These are phyloP conservation scores for Hypotaenidia philippensis DNA, from an alignment of 2,797 vertebrate genomes.

Conservation along the genomic window DNA sequence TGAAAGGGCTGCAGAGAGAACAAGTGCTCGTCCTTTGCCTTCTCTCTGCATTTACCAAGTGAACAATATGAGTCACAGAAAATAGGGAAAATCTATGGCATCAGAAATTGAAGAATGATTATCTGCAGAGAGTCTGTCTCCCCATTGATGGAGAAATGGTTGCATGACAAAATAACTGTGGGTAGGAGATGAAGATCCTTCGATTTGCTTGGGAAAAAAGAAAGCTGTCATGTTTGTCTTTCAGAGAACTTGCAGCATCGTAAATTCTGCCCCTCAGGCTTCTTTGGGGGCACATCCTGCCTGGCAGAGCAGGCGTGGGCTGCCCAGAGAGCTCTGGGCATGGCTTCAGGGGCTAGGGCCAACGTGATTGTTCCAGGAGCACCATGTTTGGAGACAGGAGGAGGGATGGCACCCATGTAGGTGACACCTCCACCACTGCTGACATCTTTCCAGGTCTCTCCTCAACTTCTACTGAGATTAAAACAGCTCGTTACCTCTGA, in stretches of 20 bases:
- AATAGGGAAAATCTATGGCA: constrained; percentile 33
- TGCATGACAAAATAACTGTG: constrained; percentile 35
- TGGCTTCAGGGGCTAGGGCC: rapidly evolving
- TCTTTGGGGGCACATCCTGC: not conserved
- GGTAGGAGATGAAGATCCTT: constrained; percentile 27
- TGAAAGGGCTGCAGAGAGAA: constrained; percentile 42
- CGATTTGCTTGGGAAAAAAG: constrained; percentile 3
- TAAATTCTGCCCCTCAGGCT: not conserved
- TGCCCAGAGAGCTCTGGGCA: not conserved
- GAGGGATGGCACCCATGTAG: too few species aligned
- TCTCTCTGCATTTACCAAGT: constrained; percentile 21
- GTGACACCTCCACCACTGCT: not conserved
- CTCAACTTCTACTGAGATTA: not conserved
- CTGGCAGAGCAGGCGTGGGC: not conserved
- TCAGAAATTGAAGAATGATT: constrained; percentile 54
- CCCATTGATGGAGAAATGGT: constrained; percentile 22
- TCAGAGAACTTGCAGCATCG: not conserved
- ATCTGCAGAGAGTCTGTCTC: not conserved
- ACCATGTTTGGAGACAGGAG: rapidly evolving
- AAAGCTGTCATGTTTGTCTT: not conserved
- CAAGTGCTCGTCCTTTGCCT: not conserved
- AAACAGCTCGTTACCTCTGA: not conserved
- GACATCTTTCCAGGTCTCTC: not conserved
- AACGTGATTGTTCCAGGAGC: not conserved
- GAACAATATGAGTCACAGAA: constrained; percentile 35